Evolutionary conservation across 2,888 invertebrate genomes (phyloP).

Genomic region (Cartodere bifasciata): DNA sequence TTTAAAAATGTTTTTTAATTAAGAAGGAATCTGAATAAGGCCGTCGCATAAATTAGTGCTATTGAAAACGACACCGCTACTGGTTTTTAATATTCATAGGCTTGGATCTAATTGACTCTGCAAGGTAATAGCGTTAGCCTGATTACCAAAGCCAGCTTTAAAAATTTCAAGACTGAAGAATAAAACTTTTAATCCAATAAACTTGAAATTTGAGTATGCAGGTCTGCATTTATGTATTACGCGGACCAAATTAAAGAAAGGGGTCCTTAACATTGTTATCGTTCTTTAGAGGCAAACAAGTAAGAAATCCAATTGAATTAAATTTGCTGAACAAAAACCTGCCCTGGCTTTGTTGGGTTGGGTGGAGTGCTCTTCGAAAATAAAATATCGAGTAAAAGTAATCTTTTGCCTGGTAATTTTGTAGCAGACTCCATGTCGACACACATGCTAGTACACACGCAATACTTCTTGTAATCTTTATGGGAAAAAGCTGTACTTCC

Average conservation of each 20-base stretch:
- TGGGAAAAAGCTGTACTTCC: too few relatives aligned
- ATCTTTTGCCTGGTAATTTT: not conserved
- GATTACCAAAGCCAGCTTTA: conserved; percentile 28
- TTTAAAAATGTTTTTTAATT: too few relatives aligned
- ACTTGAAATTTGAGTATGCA: conserved; percentile 17
- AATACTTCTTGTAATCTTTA: conserved; percentile 30
- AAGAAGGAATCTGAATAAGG: too few relatives aligned
- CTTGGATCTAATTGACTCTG: conserved; percentile 31
- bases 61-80: conserved; percentile 19
- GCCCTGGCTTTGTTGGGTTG: not conserved
- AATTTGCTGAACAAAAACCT: too few relatives aligned
- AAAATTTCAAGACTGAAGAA: conserved; percentile 27
- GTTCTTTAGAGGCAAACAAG: conserved; percentile 26
- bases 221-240: conserved; percentile 21
- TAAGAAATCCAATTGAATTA: conserved; percentile 23
- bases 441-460: conserved; percentile 24
- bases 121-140: conserved; percentile 30
- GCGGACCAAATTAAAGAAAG: conserved; percentile 25
- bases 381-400: not conserved
- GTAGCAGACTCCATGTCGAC: conserved; percentile 11
- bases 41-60: conserved; percentile 18
- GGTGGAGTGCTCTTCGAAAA: not conserved
- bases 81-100: conserved; percentile 32
- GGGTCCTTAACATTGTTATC: conserved; percentile 27
- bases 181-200: conserved; percentile 33